These are phyloP conservation scores for Idris sp. DNA, from an alignment of 1,140 invertebrate species.

Conservation along the genomic window DNA sequence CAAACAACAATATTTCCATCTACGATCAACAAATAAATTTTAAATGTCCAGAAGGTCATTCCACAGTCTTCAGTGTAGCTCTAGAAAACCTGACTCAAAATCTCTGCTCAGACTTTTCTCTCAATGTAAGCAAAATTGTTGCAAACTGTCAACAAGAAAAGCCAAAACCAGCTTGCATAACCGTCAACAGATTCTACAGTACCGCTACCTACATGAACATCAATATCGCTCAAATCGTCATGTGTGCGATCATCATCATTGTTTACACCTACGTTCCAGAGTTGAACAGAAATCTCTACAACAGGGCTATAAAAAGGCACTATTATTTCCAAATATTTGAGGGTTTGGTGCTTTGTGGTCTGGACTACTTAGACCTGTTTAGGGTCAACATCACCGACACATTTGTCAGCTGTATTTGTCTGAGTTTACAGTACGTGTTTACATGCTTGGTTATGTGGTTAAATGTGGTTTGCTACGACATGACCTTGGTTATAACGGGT, in stretches of 20 bases:
- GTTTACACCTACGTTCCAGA: conserved; percentile 66
- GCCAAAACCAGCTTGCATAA: conserved; percentile 19
- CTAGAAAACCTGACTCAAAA: conserved; percentile 15
- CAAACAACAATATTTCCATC: too few species aligned
- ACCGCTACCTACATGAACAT: conserved; percentile 69
- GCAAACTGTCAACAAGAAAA: conserved; percentile 50
- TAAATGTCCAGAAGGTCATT: conserved; percentile 18
- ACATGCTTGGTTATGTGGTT: conserved; percentile 69
- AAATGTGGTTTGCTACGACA: conserved; percentile 71
- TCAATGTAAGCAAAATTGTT: conserved; percentile 62
- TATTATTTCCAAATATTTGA: conserved; percentile 66
- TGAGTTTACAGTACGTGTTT: conserved; percentile 68
- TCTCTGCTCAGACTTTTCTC: conserved; percentile 54
- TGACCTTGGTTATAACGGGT: conserved; percentile 67
- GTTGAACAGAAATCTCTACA: conserved; percentile 65
- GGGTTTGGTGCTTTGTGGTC: conserved; percentile 51
- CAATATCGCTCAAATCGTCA: conserved; percentile 67
- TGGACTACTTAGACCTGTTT: conserved; percentile 62
- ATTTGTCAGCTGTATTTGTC: conserved; percentile 56
- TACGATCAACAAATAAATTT: conserved; percentile 12
- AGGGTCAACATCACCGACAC: conserved; percentile 54
- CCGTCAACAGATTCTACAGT: conserved; percentile 66
- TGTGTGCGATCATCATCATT: conserved; percentile 65
- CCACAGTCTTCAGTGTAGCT: conserved; percentile 21
- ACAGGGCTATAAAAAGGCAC: conserved; percentile 67